A percentile compares a stretch with the other conserved stretches of the same genome.
phyloP scores from a whole-genome alignment of 2,113 vertebrate genomes.

The Catagonus wagneri region DNA sequence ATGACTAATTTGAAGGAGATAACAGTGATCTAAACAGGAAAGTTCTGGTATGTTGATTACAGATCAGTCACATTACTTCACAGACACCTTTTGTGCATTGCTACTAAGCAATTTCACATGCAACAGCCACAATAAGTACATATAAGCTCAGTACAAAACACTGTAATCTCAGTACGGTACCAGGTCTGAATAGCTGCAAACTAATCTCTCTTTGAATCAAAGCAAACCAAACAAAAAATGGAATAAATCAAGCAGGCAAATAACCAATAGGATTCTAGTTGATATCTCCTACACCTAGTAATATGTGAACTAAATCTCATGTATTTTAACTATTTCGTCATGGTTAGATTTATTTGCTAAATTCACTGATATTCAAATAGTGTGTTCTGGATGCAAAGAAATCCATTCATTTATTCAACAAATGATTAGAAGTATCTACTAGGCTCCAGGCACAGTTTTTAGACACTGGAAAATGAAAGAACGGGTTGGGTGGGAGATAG shows the following conservation, averaged over 20 bases:
- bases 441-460: not conserved
- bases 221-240: not conserved
- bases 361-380: conserved; percentile 8
- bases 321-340: not conserved
- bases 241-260: not conserved
- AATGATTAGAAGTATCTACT: conserved; percentile 21
- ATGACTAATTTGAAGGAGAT: not conserved
- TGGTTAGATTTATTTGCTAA: conserved; percentile 1
- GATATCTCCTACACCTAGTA: not conserved
- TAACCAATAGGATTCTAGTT: not conserved
- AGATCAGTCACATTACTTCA: conserved; percentile 1
- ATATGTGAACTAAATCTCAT: not conserved
- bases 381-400: not conserved
- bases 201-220: not conserved
- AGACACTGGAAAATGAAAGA: conserved; percentile 31
- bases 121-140: not conserved
- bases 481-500: not conserved
- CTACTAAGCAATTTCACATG: not conserved
- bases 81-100: not conserved
- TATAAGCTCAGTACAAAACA: not conserved
- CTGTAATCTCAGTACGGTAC: not conserved
- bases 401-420: conserved; percentile 17
- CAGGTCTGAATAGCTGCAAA: not conserved
- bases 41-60: conserved; percentile 2
- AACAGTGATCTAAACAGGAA: not conserved